Base-by-base conservation (phyloP, 2,888 invertebrate species). In the Gryllus longicercus region DNA sequence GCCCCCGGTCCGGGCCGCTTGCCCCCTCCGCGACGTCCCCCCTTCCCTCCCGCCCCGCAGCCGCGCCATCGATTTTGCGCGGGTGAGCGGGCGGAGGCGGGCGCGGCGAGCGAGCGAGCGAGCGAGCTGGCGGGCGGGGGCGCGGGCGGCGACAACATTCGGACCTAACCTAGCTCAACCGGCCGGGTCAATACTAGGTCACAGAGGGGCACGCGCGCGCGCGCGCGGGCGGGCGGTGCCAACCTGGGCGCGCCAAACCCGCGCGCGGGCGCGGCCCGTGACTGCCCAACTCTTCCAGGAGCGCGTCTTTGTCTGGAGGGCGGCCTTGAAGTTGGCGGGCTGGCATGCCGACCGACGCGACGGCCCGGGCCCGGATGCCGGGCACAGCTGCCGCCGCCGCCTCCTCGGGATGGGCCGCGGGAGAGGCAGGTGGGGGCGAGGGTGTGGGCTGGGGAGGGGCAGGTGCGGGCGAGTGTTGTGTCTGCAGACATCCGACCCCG, bases 161-260 rank as follows among this genome's bases (percentile, higher is more conserved):
- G 75, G 79, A 79, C 79, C 74, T 79, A 76, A 79, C 79, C 79
- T 79, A 51, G 79, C 79, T 75, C 79, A 79, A 79, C 79, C 75
- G 51, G 25, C 16, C 51, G 21, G 79, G 76, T 79, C 79, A 79
- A 79, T 79, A 79, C 79, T 76, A 79, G 79, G 79, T 79, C 79
- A 76, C 74, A 51, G 23, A 25, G 21, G 78, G 50, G 50, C 78
- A n/a, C 23, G 14, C 50, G 16, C 51, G n/a, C 51, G 50, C 50
- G n/a, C 76, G 50, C 78, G 10, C 23, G 14, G n/a, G 16, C 51
- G n/a, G 21, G 50, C 50, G 75, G 23, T 23, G 50, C 76, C n/a
- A 50, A 50, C 76, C 11, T 76, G 25, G 25, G 25, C 25, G 75
- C 75, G 25, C 25, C 25, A 12, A 23, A 75, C 75, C 21, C 75